Base-by-base conservation (phyloP, 2,113 vertebrate genomes). In the Acrocephalus kingi region DNA sequence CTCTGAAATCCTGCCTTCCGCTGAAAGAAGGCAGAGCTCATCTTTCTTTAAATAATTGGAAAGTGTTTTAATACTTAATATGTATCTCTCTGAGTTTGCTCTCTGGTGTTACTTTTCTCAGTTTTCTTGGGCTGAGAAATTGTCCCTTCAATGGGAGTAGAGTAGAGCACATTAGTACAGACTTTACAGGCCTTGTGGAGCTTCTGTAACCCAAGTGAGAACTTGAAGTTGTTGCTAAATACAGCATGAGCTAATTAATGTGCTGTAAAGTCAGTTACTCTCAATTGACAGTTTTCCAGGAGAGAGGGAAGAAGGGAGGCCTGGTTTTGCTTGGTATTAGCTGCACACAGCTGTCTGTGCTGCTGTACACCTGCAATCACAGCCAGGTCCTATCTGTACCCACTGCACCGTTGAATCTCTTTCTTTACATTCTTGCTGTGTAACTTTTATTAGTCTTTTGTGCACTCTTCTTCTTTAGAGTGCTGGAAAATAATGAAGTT, bases 401-500 rank as follows among this genome's bases (percentile, higher is more conserved):
- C 48, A 11, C 9, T 37, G 73, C 59, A 25, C 13, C 54, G 69
- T 33, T 59, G 24, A 48, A 62, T 86, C 69, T 87, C 51, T 62
- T 78, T 23, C 37, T 66, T 72, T 75, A 33, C 68, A 68, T 77
- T 84, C 91, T 91, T 67, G 18, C 56, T 55, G 43, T 24, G 54
- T 76, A 43, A 76, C 83, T 93, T 92, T 67, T 80, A 86, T 71
- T 89, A 61, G 77, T 59, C 80, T 96, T 93, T 91, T 79, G 81
- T 88, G 66, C 66, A 45, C 41, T 12, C 55, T 87, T 90, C 56
- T 72, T 48, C 30, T 87, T 67, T n/a, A 75, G 71, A 82, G n/a
- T 63, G 54, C 79, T 89, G 37, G 41, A 69, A 88, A 91, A 90
- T 89, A 94, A 94, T 94, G 86, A 95, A 94, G 78, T 52, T 75